Evolutionary conservation across 2,797 vertebrate species (phyloP).

Genomic region (Odontamblyopus rebecca): DNA sequence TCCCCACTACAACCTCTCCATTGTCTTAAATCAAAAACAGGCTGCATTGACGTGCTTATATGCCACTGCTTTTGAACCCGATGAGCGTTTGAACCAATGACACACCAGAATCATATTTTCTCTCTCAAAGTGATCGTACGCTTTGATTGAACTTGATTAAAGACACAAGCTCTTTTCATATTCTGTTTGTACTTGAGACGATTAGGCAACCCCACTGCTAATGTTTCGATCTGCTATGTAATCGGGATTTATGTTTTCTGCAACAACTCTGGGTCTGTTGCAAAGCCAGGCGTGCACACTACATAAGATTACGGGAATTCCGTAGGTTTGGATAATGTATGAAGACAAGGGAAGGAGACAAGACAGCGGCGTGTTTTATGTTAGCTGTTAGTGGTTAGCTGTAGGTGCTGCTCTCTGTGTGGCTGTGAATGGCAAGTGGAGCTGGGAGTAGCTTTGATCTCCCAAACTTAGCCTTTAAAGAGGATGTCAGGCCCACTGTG

Average conservation of each 20-base stretch:
- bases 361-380: constrained; percentile 47
- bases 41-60: neutral
- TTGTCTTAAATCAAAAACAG: constrained; percentile 2
- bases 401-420: constrained; percentile 46
- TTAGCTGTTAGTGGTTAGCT: constrained; percentile 38
- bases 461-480: constrained; percentile 46
- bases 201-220: constrained; percentile 20
- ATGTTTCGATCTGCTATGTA: constrained; percentile 23
- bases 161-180: constrained; percentile 28
- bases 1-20: neutral
- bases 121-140: constrained; percentile 6
- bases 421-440: constrained; percentile 59
- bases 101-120: neutral
- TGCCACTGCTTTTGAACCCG: constrained; percentile 2
- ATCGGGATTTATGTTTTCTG: constrained; percentile 39
- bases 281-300: constrained; percentile 10
- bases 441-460: constrained; percentile 64
- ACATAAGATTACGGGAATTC: constrained; percentile 24
- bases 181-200: constrained; percentile 40
- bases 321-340: constrained; percentile 39
- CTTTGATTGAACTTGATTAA: constrained; percentile 48
- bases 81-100: constrained; percentile 8
- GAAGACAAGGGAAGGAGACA: constrained; percentile 46
- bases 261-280: constrained; percentile 26
- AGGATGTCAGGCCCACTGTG: constrained; percentile 43